phyloP scores from a whole-genome alignment of 2,113 vertebrate genomes.

The Formicarius rufipectus region DNA sequence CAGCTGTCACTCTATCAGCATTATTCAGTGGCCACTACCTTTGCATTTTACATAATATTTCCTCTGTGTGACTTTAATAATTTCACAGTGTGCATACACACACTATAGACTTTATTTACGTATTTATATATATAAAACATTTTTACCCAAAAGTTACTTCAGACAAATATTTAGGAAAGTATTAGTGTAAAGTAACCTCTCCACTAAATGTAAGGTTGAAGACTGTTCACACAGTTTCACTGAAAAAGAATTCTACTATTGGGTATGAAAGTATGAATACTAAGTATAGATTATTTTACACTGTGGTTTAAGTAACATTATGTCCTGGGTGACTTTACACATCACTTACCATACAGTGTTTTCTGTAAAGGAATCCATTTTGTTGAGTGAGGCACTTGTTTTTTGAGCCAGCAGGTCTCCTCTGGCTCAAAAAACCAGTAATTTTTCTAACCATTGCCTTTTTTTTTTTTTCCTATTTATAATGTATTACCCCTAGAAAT shows the following conservation, averaged over 20 bases:
- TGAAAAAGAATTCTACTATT: neutral
- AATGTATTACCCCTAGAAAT: neutral
- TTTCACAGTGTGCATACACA: neutral
- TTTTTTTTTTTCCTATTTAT: neutral
- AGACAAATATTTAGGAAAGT: neutral
- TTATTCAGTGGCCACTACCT: neutral
- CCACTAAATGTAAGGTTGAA: neutral
- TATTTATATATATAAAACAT: neutral
- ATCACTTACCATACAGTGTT: neutral
- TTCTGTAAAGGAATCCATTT: neutral
- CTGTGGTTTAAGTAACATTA: neutral
- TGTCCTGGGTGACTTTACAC: fast-evolving
- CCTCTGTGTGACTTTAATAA: neutral
- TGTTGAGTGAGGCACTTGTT: neutral
- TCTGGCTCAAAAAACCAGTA: neutral
- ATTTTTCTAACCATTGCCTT: neutral
- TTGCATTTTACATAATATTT: neutral
- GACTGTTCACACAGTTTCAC: neutral
- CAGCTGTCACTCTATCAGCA: neutral
- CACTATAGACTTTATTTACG: neutral
- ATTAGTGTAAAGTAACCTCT: neutral
- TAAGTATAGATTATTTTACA: neutral
- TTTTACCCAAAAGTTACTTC: neutral
- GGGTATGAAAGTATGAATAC: neutral
- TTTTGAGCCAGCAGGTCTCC: neutral